These are phyloP conservation scores for Campodea augens DNA, from an alignment of 1,140 invertebrate species.

Conservation along the genomic window DNA sequence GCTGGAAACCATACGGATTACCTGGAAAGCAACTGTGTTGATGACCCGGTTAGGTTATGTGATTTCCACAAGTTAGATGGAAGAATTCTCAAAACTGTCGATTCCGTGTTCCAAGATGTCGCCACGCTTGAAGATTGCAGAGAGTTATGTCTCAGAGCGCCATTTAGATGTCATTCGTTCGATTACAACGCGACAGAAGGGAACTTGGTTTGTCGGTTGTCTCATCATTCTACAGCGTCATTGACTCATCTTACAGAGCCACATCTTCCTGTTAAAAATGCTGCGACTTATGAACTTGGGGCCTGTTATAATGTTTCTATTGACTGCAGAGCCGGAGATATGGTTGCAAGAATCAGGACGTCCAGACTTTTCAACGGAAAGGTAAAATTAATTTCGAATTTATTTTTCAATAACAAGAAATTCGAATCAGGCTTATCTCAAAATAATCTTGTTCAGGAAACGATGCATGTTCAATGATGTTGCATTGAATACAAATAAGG, in stretches of 20 bases:
- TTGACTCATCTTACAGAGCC: slow-evolving; percentile 75
- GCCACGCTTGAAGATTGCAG: slow-evolving; percentile 67
- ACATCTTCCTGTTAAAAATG: slow-evolving; percentile 71
- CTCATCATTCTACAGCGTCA: slow-evolving; percentile 73
- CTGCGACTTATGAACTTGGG: slow-evolving; percentile 74
- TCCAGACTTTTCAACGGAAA: slow-evolving; percentile 85
- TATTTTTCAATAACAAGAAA: too few relatives aligned
- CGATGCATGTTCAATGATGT: too few relatives aligned
- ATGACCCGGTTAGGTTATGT: slow-evolving; percentile 74
- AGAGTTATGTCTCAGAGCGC: slow-evolving; percentile 69
- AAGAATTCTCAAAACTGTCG: slow-evolving; percentile 78
- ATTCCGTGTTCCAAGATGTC: slow-evolving; percentile 79
- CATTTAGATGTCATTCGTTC: slow-evolving; percentile 71
- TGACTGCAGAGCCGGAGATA: slow-evolving; percentile 74
- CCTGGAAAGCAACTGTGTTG: slow-evolving; percentile 75
- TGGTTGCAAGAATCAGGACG: slow-evolving; percentile 78
- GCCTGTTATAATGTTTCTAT: slow-evolving; percentile 90
- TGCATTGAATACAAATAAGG: too few relatives aligned
- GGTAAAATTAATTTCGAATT: too few relatives aligned
- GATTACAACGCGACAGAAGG: slow-evolving; percentile 85
- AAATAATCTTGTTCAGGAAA: too few relatives aligned
- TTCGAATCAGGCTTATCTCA: too few relatives aligned
- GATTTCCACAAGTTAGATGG: slow-evolving; percentile 77
- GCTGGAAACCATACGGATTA: slow-evolving; percentile 48
- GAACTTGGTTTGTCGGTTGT: slow-evolving; percentile 75